Percentiles rank a stretch among this genome's conserved stretches.
Evolutionary conservation across 2,888 invertebrate genomes (phyloP).

Genomic region (Drosophila prostipennis): DNA sequence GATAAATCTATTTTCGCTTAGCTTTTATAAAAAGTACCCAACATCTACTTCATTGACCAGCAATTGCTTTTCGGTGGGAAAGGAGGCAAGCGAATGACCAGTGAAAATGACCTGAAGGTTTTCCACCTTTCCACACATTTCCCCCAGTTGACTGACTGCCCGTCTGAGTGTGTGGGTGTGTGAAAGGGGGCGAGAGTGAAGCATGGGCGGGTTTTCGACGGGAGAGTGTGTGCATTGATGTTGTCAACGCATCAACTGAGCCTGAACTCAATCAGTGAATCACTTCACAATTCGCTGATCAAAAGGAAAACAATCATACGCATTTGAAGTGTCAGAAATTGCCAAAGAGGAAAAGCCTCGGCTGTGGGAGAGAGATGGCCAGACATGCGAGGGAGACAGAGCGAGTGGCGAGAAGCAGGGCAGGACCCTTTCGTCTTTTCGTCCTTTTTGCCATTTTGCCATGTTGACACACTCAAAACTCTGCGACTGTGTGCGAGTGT

Average conservation of each 20-base stretch:
- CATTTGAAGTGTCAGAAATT: slow-evolving; percentile 81
- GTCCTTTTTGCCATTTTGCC: slow-evolving; percentile 55
- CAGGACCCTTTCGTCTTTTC: slow-evolving; percentile 69
- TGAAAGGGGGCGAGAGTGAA: not conserved
- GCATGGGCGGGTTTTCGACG: not conserved
- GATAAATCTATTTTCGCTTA: not conserved
- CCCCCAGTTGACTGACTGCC: slow-evolving; percentile 22
- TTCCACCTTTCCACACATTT: slow-evolving; percentile 22
- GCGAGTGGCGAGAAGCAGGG: not conserved
- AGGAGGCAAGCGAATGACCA: slow-evolving; percentile 7
- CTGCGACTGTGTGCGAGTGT: slow-evolving; percentile 35
- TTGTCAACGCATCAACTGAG: slow-evolving; percentile 76
- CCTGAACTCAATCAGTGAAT: slow-evolving; percentile 81
- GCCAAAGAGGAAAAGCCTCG: slow-evolving; percentile 48
- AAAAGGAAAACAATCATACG: slow-evolving; percentile 82
- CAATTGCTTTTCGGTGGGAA: not conserved
- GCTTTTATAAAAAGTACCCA: not conserved
- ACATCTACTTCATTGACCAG: not conserved
- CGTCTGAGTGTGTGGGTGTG: slow-evolving; percentile 17
- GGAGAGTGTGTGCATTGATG: slow-evolving; percentile 51
- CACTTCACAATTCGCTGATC: slow-evolving; percentile 81
- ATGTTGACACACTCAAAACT: slow-evolving; percentile 71
- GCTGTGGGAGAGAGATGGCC: slow-evolving; percentile 13
- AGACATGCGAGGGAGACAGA: slow-evolving; percentile 1
- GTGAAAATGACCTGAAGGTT: slow-evolving; percentile 12